Percentiles rank a stretch among this genome's conserved stretches.
These are phyloP conservation scores for Heliconius hewitsoni DNA, from an alignment of 1,140 invertebrate species.

Conservation along the genomic window DNA sequence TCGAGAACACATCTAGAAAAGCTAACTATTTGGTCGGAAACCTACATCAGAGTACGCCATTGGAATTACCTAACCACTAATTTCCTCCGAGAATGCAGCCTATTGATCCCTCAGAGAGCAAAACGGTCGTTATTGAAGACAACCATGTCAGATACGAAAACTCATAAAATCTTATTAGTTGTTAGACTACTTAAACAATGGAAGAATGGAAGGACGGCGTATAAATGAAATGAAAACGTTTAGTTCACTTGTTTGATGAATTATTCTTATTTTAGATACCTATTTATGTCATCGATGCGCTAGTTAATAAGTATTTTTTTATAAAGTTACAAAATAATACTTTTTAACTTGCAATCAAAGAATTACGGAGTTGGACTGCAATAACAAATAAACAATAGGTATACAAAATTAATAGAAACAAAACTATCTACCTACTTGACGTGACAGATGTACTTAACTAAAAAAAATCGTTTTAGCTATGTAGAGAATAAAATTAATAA, in stretches of 20 bases:
- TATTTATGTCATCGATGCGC: too few relatives aligned
- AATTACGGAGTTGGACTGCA: too few relatives aligned
- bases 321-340: too few relatives aligned
- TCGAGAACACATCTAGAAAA: not conserved
- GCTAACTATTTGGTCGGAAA: conserved; percentile 9
- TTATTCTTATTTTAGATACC: not conserved
- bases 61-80: conserved; percentile 40
- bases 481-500: too few relatives aligned
- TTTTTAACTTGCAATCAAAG: too few relatives aligned
- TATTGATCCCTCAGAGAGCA: conserved; percentile 35
- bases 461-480: too few relatives aligned
- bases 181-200: not conserved
- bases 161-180: conserved; percentile 9
- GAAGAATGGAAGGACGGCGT: not conserved
- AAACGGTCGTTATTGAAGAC: conserved; percentile 33
- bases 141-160: conserved; percentile 26
- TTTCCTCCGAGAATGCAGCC: conserved; percentile 43
- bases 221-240: not conserved
- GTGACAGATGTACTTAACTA: too few relatives aligned
- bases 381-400: too few relatives aligned
- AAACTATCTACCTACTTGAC: too few relatives aligned
- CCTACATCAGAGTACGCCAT: conserved; percentile 33
- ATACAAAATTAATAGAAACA: too few relatives aligned
- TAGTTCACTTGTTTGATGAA: not conserved
- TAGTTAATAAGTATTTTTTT: too few relatives aligned